phyloP scores from a whole-genome alignment of 1,140 invertebrate species.

The Drusus annulatus region DNA sequence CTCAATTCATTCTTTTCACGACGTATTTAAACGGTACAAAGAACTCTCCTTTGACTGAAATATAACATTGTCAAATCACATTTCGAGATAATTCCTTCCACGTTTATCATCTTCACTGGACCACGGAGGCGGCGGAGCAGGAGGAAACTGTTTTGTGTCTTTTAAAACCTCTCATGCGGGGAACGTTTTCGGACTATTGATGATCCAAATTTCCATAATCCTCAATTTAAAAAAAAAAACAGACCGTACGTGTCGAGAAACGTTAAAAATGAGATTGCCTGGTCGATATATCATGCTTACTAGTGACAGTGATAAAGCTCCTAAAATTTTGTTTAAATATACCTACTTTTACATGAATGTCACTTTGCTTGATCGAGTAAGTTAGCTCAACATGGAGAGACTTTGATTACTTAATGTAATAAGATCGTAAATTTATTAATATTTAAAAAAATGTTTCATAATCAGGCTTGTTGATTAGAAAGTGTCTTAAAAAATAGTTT shows the following conservation, averaged over 20 bases:
- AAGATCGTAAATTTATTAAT: too few species aligned
- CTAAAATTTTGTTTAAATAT: background rate
- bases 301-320: constrained; percentile 16
- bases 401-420: too few species aligned
- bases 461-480: too few species aligned
- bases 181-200: constrained; percentile 6
- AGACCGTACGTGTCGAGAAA: constrained; percentile 21
- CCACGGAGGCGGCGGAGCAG: background rate
- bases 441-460: too few species aligned
- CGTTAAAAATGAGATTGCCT: constrained; percentile 18
- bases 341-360: too few species aligned
- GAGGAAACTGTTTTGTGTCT: background rate
- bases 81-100: background rate
- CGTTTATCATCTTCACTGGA: constrained; percentile 1
- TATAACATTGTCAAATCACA: constrained; percentile 14
- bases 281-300: constrained; percentile 13
- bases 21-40: background rate
- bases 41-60: background rate
- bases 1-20: background rate
- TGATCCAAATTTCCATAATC: constrained; percentile 14
- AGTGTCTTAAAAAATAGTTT: too few species aligned
- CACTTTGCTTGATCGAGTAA: too few species aligned
- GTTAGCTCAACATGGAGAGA: too few species aligned
- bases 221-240: constrained; percentile 14
- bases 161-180: background rate